phyloP scores from a whole-genome alignment of 2,113 vertebrate genomes.

The Diphyllodes magnificus region DNA sequence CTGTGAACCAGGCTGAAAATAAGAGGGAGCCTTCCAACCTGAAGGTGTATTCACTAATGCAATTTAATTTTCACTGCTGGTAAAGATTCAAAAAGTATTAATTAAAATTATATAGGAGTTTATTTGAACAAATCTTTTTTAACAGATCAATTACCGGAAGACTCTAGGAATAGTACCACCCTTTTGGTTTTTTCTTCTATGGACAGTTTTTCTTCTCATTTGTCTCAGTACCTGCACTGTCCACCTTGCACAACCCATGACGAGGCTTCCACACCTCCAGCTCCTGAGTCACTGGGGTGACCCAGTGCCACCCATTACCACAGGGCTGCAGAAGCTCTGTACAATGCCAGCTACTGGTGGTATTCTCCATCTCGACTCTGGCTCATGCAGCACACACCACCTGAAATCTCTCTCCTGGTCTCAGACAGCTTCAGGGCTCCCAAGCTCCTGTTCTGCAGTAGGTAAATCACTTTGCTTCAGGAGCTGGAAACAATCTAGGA shows the following conservation, averaged over 20 bases:
- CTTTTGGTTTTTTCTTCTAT: background rate
- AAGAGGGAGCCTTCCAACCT: background rate
- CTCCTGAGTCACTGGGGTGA: background rate
- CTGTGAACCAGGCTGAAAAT: background rate
- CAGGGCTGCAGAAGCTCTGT: background rate
- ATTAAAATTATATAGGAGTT: background rate
- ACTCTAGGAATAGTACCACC: background rate
- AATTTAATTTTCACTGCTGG: background rate
- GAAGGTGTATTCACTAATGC: background rate
- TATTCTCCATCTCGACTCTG: background rate
- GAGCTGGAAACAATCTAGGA: slow-evolving; percentile 15
- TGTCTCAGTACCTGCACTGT: background rate
- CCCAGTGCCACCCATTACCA: background rate
- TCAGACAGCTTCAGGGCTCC: background rate
- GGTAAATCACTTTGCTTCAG: background rate
- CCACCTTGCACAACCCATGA: background rate
- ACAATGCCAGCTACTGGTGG: background rate
- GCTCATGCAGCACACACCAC: background rate
- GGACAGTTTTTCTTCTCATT: background rate
- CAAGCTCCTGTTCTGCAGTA: background rate
- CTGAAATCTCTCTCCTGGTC: background rate
- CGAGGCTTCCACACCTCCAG: background rate
- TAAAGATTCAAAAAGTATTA: background rate
- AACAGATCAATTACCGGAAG: background rate
- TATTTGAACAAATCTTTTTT: background rate